Evolutionary conservation across 2,888 invertebrate species (phyloP).

Genomic region (Gryllus longicercus): DNA sequence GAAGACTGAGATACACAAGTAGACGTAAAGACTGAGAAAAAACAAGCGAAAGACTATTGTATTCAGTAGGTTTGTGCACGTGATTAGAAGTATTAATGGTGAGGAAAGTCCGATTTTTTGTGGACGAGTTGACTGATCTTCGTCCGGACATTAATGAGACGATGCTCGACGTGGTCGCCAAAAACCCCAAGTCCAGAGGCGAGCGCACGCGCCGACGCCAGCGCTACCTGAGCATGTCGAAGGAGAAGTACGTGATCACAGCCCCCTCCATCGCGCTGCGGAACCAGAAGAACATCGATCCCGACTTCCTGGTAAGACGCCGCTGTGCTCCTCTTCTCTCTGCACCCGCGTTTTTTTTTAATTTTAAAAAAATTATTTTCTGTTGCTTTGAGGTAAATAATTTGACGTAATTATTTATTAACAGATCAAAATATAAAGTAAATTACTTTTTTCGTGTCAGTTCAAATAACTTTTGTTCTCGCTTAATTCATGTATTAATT

Average conservation of each 20-base stretch:
- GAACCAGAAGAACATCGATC: slow-evolving; percentile 5
- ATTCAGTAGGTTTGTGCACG: not conserved
- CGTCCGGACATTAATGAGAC: slow-evolving; percentile 30
- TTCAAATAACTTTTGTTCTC: too few species aligned
- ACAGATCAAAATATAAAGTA: too few species aligned
- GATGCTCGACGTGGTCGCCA: slow-evolving; percentile 31
- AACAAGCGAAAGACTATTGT: not conserved
- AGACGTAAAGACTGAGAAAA: not conserved
- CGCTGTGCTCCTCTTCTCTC: too few species aligned
- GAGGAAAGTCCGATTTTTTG: not conserved
- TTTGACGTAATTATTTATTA: too few species aligned
- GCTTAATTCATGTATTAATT: too few species aligned
- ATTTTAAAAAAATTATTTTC: too few species aligned
- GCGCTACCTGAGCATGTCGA: slow-evolving; percentile 30
- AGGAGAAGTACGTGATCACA: slow-evolving; percentile 26
- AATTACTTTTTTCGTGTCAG: too few species aligned
- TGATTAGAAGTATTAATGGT: not conserved
- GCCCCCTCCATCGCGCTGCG: not conserved
- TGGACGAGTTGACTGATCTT: not conserved
- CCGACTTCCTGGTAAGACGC: not conserved
- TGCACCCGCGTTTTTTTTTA: too few species aligned
- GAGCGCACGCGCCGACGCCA: slow-evolving; percentile 34
- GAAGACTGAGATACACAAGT: not conserved
- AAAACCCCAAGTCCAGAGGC: slow-evolving; percentile 33
- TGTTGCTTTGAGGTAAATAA: too few species aligned